Evolutionary conservation across 35 echinoderm and acorn worm genomes (phyloP), one percentile per base, ranked within the genome.

Genomic region (Heliocidaris erythrogramma): DNA sequence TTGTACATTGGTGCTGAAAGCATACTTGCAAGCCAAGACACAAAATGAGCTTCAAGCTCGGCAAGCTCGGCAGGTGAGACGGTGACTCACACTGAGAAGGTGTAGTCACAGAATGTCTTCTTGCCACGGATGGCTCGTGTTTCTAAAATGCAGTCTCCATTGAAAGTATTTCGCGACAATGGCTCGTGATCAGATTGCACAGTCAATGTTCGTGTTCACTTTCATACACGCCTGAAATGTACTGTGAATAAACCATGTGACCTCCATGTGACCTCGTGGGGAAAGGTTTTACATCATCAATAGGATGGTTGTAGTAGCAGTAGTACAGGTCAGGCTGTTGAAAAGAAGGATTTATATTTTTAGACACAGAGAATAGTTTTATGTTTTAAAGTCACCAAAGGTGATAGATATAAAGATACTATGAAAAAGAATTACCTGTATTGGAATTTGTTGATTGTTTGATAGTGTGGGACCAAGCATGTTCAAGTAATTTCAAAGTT

Each of bases 1-100:
- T 78, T 78, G 65, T 78, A 78, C 21, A 78, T 78, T 78, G 65
- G 65, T 78, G 65, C 65, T n/a, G 65, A 78, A 78, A 78, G 65
- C 65, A n/a, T 24, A 78, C 21, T 78, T 78, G 65, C 65, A 78
- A 78, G 27, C 65, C 65, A 78, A 24, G 27, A 78, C 65, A 78
- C 65, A 78, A 78, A 78, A 7, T 21, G 65, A 78, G 65, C 65
- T n/a, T 7, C 7, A 27, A 7, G 65, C 65, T 78, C 65, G 21
- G 65, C 65, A 78, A 78, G 65, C 1, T 42, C 35, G 35, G 65
- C 65, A 78, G 65, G 65, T 9, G 17, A 2, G 65, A 78, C 65
- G 17, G 65, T 78, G 65, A 78, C 65, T 78, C 65, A 78, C 65
- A 78, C 27, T 24, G 5, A 78, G 65, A 78, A 7, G 21, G 27